Evolutionary conservation across 2,888 invertebrate genomes (phyloP).

Genomic region (Ceraclea dissimilis): DNA sequence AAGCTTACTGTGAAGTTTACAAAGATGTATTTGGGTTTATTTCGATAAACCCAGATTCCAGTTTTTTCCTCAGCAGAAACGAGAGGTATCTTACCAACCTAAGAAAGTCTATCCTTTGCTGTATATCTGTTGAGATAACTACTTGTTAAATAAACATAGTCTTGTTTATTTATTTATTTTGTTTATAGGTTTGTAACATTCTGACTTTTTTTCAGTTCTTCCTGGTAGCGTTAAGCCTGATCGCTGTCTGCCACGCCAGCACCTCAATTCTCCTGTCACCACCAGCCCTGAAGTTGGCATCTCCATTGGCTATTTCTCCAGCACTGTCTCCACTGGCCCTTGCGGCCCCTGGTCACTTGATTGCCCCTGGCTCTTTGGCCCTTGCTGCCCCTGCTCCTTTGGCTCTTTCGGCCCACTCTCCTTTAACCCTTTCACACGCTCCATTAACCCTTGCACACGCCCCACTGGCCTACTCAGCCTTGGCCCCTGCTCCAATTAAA

Average conservation of each 20-base stretch:
- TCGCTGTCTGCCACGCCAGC: slow-evolving; percentile 21
- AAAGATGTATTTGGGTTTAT: too few species aligned
- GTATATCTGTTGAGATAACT: too few species aligned
- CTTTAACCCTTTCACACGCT: slow-evolving; percentile 10
- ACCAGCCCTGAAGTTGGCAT: slow-evolving; percentile 15
- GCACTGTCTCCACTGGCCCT: slow-evolving; percentile 7
- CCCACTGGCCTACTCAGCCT: slow-evolving; percentile 22
- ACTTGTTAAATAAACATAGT: too few species aligned
- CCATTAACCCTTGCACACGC: slow-evolving; percentile 10
- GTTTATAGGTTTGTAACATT: not conserved
- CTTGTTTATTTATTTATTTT: not conserved
- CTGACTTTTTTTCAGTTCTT: slow-evolving; percentile 32
- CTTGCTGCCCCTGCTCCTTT: slow-evolving; percentile 18
- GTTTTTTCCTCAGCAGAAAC: too few species aligned
- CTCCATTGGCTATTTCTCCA: slow-evolving; percentile 11
- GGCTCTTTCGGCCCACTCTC: slow-evolving; percentile 21
- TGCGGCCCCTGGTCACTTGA: not conserved
- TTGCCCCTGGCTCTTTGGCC: slow-evolving; percentile 3
- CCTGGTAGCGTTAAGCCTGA: slow-evolving; percentile 31
- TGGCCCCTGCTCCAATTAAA: slow-evolving; percentile 27
- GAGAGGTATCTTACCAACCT: too few species aligned
- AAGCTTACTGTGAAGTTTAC: too few species aligned
- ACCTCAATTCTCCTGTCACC: slow-evolving; percentile 21
- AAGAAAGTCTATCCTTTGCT: too few species aligned
- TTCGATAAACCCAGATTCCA: too few species aligned